Conservation (phyloP, 1,140 invertebrate species). For the Cydia splendana region DNA sequence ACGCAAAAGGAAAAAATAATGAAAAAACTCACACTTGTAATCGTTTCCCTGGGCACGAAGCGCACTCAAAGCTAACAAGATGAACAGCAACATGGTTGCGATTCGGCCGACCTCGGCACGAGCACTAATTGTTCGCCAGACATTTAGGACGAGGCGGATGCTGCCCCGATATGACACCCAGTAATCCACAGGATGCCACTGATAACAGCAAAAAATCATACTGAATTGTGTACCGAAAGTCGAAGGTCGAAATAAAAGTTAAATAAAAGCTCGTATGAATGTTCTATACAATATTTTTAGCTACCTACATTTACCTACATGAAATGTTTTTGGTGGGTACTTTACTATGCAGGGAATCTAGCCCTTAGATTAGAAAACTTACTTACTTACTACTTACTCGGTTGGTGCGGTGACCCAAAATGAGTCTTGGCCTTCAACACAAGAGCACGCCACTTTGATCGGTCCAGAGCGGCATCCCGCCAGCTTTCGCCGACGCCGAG, state of each 20-base stretch:
- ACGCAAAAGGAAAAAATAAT: too few species aligned
- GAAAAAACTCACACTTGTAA: slow-evolving; percentile 47
- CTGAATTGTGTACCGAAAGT: background rate
- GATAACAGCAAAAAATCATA: slow-evolving; percentile 5
- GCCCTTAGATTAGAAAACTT: too few species aligned
- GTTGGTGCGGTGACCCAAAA: too few species aligned
- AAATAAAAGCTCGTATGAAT: background rate
- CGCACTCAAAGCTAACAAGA: slow-evolving; percentile 41
- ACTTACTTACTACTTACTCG: too few species aligned
- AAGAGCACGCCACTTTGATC: too few species aligned
- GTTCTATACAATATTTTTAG: background rate
- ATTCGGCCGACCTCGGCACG: slow-evolving; percentile 29
- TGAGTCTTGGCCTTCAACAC: too few species aligned
- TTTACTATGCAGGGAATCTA: too few species aligned
- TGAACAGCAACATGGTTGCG: slow-evolving; percentile 45
- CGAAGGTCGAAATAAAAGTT: background rate
- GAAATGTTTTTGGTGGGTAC: too few species aligned
- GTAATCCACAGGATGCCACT: slow-evolving; percentile 26
- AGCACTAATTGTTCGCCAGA: slow-evolving; percentile 33
- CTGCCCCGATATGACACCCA: slow-evolving; percentile 16
- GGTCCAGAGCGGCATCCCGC: too few species aligned
- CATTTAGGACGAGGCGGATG: slow-evolving; percentile 47
- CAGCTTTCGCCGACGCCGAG: too few species aligned
- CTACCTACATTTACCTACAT: too few species aligned
- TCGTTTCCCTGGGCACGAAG: slow-evolving; percentile 42